A percentile compares a stretch with the other conserved stretches of the same genome.
Evolutionary conservation across 2,113 vertebrate genomes (phyloP).

Genomic region (Vulpes ferrilata): DNA sequence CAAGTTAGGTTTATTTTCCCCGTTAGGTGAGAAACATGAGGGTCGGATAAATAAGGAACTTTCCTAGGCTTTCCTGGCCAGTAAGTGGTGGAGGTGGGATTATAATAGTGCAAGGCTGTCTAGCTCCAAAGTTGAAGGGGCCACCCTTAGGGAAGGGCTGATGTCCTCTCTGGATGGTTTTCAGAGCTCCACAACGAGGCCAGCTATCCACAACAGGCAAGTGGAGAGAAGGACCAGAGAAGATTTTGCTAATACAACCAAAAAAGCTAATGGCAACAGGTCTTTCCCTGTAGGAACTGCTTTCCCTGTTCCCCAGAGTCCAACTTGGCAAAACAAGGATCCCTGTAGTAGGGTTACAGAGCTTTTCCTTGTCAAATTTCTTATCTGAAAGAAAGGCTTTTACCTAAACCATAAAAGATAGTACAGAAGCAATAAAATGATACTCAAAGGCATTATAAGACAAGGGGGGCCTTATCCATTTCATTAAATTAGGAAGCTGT

Average conservation of each 20-base stretch:
- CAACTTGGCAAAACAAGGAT: background rate
- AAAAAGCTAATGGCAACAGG: background rate
- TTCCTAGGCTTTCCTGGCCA: background rate
- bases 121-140: background rate
- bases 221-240: background rate
- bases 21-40: background rate
- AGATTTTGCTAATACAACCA: background rate
- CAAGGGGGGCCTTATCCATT: slow-evolving; percentile 30
- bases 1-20: background rate
- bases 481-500: slow-evolving; percentile 40
- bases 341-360: background rate
- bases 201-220: background rate
- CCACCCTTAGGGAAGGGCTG: background rate
- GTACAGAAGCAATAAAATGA: slow-evolving; percentile 51
- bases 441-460: slow-evolving; percentile 30
- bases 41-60: background rate
- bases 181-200: background rate
- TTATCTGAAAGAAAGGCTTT: slow-evolving; percentile 53
- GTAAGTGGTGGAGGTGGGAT: background rate
- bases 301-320: background rate
- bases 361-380: background rate
- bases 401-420: slow-evolving; percentile 53
- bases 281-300: background rate
- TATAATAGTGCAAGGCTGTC: background rate
- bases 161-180: background rate